phyloP scores from a whole-genome alignment of 2,797 vertebrate species.

The Poecilia velifera region DNA sequence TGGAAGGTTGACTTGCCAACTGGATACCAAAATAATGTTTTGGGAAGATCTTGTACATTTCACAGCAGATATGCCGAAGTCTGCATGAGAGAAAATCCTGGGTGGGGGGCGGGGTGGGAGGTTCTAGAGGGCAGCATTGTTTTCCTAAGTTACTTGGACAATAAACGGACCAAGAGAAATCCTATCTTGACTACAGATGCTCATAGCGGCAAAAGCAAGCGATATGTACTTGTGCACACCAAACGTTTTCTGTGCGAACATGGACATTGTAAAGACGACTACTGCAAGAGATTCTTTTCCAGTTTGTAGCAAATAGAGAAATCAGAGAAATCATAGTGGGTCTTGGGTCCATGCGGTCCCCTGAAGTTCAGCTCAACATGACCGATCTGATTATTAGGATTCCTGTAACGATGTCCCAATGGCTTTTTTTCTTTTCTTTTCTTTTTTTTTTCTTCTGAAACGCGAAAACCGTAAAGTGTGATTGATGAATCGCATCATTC shows the following conservation, averaged over 20 bases:
- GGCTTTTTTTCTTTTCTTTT: too few relatives aligned
- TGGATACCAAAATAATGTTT: constrained; percentile 60
- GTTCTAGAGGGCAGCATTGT: constrained; percentile 3
- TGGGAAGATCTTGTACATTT: constrained; percentile 48
- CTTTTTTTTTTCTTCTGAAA: not conserved
- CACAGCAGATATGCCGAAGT: constrained; percentile 49
- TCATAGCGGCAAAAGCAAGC: not conserved
- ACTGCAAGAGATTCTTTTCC: too few relatives aligned
- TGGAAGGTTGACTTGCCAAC: constrained; percentile 56
- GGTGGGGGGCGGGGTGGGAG: not conserved
- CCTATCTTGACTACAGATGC: not conserved
- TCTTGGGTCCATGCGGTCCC: too few relatives aligned
- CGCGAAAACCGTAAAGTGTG: not conserved
- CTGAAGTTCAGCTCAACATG: too few relatives aligned
- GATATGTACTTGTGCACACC: not conserved
- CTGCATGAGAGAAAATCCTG: constrained; percentile 13
- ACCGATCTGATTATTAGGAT: too few relatives aligned
- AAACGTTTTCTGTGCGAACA: not conserved
- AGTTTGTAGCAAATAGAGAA: too few relatives aligned
- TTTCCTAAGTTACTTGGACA: constrained; percentile 7
- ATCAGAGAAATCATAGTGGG: too few relatives aligned
- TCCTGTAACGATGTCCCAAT: not conserved
- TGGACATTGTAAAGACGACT: too few relatives aligned
- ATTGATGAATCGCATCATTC: not conserved
- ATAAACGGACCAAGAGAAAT: not conserved